Conservation (phyloP, 2,797 vertebrate genomes). For the Poecile montanus region DNA sequence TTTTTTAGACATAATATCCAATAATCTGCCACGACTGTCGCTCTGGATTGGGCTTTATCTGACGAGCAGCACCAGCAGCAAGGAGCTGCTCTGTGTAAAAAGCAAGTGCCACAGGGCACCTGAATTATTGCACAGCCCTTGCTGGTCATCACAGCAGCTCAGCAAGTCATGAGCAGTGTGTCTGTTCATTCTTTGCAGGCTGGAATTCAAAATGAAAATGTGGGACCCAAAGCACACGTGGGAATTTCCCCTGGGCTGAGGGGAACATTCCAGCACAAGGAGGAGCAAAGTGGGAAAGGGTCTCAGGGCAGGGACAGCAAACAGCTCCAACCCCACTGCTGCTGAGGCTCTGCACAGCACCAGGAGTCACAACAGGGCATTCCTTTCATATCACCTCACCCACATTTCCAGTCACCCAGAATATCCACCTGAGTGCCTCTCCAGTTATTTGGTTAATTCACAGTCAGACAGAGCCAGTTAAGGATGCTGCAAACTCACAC, state of each 20-base stretch:
- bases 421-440: slow-evolving; percentile 10
- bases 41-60: not conserved
- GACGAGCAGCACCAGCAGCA: not conserved
- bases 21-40: slow-evolving; percentile 63
- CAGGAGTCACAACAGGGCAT: not conserved
- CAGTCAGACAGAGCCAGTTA: not conserved
- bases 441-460: not conserved
- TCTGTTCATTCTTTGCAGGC: not conserved
- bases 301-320: not conserved
- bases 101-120: slow-evolving; percentile 63
- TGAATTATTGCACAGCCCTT: slow-evolving; percentile 50
- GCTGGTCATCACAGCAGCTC: not conserved
- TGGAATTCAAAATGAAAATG: not conserved
- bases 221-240: not conserved
- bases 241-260: not conserved
- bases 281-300: fast-evolving
- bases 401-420: slow-evolving; percentile 17
- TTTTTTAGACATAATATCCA: slow-evolving; percentile 58
- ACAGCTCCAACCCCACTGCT: not conserved
- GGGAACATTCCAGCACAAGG: not conserved
- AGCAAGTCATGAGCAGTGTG: not conserved
- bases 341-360: not conserved
- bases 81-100: slow-evolving; percentile 23
- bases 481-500: not conserved
- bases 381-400: slow-evolving; percentile 22